These are phyloP conservation scores for Periphyllus acericola DNA, from an alignment of 2,888 invertebrate species.

Conservation along the genomic window DNA sequence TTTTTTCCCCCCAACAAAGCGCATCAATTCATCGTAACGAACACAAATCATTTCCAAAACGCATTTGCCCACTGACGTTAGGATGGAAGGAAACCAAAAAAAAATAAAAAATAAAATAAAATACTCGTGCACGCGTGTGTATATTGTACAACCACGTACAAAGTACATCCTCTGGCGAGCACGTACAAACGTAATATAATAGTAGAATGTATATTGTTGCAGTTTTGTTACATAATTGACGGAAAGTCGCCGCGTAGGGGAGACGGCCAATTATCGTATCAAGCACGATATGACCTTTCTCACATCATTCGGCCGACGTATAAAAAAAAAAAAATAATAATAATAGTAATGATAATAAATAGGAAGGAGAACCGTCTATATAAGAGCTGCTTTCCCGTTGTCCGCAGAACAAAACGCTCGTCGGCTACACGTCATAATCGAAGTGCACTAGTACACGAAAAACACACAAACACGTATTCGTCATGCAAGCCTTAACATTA, in stretches of 20 bases:
- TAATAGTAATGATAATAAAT: background rate
- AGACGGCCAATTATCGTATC: slow-evolving; percentile 32
- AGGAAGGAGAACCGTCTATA: slow-evolving; percentile 42
- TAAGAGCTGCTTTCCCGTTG: background rate
- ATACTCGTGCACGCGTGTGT: no score
- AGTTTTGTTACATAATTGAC: slow-evolving; percentile 38
- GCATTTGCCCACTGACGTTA: slow-evolving; percentile 5
- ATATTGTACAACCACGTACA: background rate
- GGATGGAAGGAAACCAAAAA: background rate
- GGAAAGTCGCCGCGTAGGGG: background rate
- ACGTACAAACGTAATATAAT: background rate
- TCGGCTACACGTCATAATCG: background rate
- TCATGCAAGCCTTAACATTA: slow-evolving; percentile 36
- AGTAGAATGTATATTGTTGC: slow-evolving; percentile 4
- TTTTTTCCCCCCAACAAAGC: background rate
- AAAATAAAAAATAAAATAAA: background rate
- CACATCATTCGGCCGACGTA: slow-evolving; percentile 10
- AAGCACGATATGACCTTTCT: slow-evolving; percentile 43
- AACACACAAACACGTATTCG: background rate
- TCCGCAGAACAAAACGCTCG: slow-evolving; percentile 17
- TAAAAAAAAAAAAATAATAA: slow-evolving; percentile 26
- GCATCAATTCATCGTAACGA: slow-evolving; percentile 9
- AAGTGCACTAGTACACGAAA: background rate
- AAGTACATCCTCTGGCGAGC: background rate
- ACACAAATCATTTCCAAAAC: slow-evolving; percentile 30